These are phyloP conservation scores for Ellobius talpinus DNA, from an alignment of 2,113 vertebrate species.

Conservation along the genomic window DNA sequence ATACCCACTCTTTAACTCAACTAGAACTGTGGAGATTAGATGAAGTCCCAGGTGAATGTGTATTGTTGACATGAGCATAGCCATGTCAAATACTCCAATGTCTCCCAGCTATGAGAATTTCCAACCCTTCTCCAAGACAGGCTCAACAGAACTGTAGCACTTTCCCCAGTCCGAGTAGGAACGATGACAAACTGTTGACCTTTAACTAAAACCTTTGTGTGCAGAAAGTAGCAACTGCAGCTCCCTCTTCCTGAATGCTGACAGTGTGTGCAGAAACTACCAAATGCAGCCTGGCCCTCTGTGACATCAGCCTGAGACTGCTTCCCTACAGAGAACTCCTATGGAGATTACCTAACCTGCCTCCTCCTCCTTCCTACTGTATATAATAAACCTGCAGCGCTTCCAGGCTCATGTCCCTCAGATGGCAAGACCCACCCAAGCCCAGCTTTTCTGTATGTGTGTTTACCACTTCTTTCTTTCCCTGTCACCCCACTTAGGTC, in stretches of 20 bases:
- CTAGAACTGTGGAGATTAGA: too few relatives aligned
- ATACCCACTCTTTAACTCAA: conserved; percentile 34
- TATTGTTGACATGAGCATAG: background rate
- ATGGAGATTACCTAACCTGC: background rate
- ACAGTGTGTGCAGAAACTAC: background rate
- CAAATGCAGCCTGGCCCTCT: background rate
- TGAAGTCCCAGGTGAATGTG: background rate
- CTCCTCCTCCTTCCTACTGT: background rate
- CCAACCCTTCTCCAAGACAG: background rate
- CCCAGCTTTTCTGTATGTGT: background rate
- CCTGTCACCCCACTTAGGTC: background rate
- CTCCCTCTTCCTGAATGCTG: background rate
- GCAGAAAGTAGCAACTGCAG: background rate
- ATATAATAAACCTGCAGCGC: background rate
- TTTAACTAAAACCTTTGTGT: background rate
- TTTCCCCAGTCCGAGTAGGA: background rate
- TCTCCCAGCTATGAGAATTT: background rate
- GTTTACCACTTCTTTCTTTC: background rate
- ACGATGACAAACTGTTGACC: background rate
- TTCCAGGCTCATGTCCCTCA: background rate
- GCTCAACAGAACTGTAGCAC: background rate
- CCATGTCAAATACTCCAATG: background rate
- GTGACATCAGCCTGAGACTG: background rate
- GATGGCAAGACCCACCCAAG: background rate
- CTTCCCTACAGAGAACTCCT: background rate